Evolutionary conservation across 2,888 invertebrate species (phyloP).

Genomic region (Celastrina argiolus): DNA sequence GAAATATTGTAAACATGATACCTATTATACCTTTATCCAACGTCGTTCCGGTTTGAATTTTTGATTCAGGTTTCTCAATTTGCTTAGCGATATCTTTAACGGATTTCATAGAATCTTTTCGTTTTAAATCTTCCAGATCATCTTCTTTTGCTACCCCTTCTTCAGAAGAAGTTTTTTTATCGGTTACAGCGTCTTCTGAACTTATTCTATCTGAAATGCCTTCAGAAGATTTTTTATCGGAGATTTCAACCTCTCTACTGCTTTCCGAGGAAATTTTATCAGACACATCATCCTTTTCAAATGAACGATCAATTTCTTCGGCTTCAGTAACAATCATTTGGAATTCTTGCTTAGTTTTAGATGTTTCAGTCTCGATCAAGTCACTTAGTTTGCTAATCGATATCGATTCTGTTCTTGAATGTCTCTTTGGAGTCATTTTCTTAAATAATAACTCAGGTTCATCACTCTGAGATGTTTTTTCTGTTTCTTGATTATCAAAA

Average conservation of each 20-base stretch:
- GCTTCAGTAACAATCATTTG: slow-evolving; percentile 73
- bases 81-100: slow-evolving; percentile 37
- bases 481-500: slow-evolving; percentile 60
- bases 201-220: slow-evolving; percentile 73
- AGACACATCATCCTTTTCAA: slow-evolving; percentile 67
- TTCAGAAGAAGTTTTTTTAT: slow-evolving; percentile 72
- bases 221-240: slow-evolving; percentile 71
- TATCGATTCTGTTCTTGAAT: slow-evolving; percentile 68
- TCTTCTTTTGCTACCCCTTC: slow-evolving; percentile 55
- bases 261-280: slow-evolving; percentile 75
- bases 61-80: slow-evolving; percentile 42
- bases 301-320: slow-evolving; percentile 63
- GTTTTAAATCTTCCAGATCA: slow-evolving; percentile 41
- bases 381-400: slow-evolving; percentile 67
- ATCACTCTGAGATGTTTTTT: slow-evolving; percentile 42
- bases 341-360: slow-evolving; percentile 61
- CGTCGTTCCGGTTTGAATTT: slow-evolving; percentile 47
- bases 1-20: background rate
- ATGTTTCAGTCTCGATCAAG: slow-evolving; percentile 49
- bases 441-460: slow-evolving; percentile 63
- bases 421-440: slow-evolving; percentile 68
- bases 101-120: slow-evolving; percentile 38
- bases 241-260: slow-evolving; percentile 71
- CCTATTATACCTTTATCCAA: slow-evolving; percentile 54
- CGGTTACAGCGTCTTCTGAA: slow-evolving; percentile 73